Evolutionary conservation across 2,113 vertebrate genomes (phyloP), one percentile per base, ranked within the genome.

Genomic region (Ameiurus melas): DNA sequence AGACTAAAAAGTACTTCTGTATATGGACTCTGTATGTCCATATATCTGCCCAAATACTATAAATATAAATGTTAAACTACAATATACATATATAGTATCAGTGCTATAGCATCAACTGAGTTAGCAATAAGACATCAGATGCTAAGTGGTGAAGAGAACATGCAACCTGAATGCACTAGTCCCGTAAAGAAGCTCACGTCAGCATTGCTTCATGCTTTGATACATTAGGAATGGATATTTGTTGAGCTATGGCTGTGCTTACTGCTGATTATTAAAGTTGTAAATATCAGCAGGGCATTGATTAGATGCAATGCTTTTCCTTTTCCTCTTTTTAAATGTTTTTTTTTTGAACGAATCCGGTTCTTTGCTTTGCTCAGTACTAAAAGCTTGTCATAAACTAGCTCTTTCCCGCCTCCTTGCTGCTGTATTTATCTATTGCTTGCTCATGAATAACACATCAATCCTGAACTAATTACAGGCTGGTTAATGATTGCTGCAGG

Each of bases 401-500:
- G 53, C 51, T 39, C 80, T 43, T 47, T 84, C 55, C 57, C 9
- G 27, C 25, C 81, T 47, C 4, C 13, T 66, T 8, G 25, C 33
- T 4, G 6, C 51, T 51, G 36, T 19, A 66, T 68, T 66, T 27
- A 68, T 84, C 62, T 68, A 51, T 84, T 51, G 82, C 27, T 5
- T 51, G 43, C 60, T 68, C 80, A 30, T 51, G 39, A 84, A 84
- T 84, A 68, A 84, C 36, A 84, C 82, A 84, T 68, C 83, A 68
- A 68, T 68, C 62, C 58, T n/a, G 13, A 68, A 68, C 62, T 84
- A 84, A 84, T 84, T 84, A 84, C 62, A 68, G 60, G 33, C 19
- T 84, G 39, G 25, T 84, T 51, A 84, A 84, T 84, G 89, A 91
- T 89, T 92, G 92, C 94, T 92, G 83, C 87, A 85, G 92, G 90